Base-by-base conservation (phyloP, 2,888 invertebrate genomes). In the Acleris cristana region DNA sequence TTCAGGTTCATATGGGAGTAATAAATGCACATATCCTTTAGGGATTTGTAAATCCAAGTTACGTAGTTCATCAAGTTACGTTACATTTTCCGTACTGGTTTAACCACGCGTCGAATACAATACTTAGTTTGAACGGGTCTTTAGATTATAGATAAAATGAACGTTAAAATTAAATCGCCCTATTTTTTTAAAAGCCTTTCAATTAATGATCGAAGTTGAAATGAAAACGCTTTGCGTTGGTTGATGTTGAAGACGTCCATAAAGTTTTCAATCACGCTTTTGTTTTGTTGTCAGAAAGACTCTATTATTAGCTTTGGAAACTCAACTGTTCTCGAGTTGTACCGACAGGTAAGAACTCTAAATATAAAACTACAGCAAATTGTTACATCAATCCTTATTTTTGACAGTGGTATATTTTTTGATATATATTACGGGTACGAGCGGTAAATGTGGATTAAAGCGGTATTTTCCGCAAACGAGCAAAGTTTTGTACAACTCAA, bases 291-390 rank as follows among this genome's bases (percentile, higher is more conserved):
- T 69, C 64, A 51, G 63, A 68, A 65, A 69, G 63, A n/a, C 6
- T n/a, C 64, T 65, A 62, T 71, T 71, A 74, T 74, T 74, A 71
- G 65, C 70, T 64, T 61, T 58, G 69, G 54, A 68, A 74, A 72
- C 70, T 73, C 60, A 40, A 63, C 59, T 53, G 72, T 71, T 72
- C 64, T 68, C 70, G 60, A 68, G 57, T 19, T 40, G 19, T 16
- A 49, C 54, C 34, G 51, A 40, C 54, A 59, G 40, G 21, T 48
- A 53, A 8, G 12, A 54, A 18, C 45, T 14, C 40, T 40, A 14
- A 40, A 40, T 40, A 40, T 40, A 40, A 14, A 40, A 14, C 34
- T 34, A 34, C 12, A 40, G 14, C 40, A 40, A 40, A 40, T 40
- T 40, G 3, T 40, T 34, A 34, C 34, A 3, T 40, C 40, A 40